Evolutionary conservation across 92 coral and sea anemone species (phyloP).

Genomic region (Muricea muricata): DNA sequence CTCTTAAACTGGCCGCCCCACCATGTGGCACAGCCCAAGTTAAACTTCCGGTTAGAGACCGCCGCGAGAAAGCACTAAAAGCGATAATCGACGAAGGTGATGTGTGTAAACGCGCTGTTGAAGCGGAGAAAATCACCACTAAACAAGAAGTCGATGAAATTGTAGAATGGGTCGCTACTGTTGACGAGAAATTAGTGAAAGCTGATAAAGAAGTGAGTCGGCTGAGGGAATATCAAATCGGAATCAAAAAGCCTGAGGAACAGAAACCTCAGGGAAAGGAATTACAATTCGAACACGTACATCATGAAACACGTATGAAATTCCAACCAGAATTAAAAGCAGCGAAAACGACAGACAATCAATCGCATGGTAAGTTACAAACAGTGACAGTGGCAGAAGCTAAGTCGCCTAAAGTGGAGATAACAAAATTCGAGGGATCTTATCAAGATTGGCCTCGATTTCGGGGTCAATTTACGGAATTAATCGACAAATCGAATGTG

Average conservation of each 20-base stretch:
- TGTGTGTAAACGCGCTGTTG: too few relatives aligned
- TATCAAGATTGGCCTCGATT: slow-evolving; percentile 19
- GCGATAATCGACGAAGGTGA: too few relatives aligned
- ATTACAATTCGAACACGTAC: slow-evolving; percentile 21
- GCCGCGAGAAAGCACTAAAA: too few relatives aligned
- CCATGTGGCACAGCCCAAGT: neutral
- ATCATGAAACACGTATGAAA: neutral
- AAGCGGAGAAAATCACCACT: too few relatives aligned
- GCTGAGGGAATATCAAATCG: neutral
- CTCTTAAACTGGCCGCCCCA: slow-evolving; percentile 1
- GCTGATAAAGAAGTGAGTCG: neutral
- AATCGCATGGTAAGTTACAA: neutral
- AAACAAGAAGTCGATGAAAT: too few relatives aligned
- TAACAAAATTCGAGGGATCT: neutral
- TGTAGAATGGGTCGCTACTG: neutral
- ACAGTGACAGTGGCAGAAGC: neutral
- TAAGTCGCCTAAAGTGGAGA: neutral
- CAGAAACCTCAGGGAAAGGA: neutral
- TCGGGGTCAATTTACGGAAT: neutral
- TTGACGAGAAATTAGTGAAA: too few relatives aligned
- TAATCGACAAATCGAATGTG: slow-evolving; percentile 1
- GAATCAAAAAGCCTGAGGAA: neutral
- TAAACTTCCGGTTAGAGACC: too few relatives aligned
- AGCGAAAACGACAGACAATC: neutral
- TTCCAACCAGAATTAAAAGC: slow-evolving; percentile 11